Evolutionary conservation across 2,113 vertebrate species (phyloP), one percentile per base, ranked within the genome.

Genomic region (Chrysemys picta): DNA sequence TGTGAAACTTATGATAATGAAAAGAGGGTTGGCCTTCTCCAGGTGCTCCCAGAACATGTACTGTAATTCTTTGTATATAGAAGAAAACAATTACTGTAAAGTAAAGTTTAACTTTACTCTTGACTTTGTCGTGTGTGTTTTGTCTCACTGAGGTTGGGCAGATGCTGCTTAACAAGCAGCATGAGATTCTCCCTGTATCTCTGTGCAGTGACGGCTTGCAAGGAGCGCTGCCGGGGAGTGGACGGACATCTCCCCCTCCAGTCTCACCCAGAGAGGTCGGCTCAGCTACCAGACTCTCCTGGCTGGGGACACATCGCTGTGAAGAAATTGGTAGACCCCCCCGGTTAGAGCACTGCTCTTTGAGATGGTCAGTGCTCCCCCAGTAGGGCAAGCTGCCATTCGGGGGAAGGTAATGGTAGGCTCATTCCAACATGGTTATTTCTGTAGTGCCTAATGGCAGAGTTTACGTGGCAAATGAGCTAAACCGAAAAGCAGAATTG

Each of bases 1-100:
- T 98, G 98, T 98, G 98, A 98, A 98, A 98, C 96, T 98, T 97
- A 96, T 94, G 95, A 95, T 93, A 95, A 98, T 98, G 97, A 98
- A 97, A 96, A 92, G 96, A 97, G 97, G 97, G 97, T 97, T 97
- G 95, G 97, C 97, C 98, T 98, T 97, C 98, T 84, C 97, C 97
- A 98, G 98, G 98, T 98, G 97, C 98, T 98, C 98, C 98, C 98
- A 98, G 97, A 98, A 98, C 97, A 98, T 99, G 98, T 99, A 99
- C 98, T 99, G 98, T 99, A 99, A 98, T 98, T 98, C 98, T 99
- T 98, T 99, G 98, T 99, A 99, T 97, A 99, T 98, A 99, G 98
- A 98, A 97, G 97, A 98, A 99, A 97, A 97, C 98, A 97, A 98
- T 98, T 98, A 98, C 98, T 98, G 98, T 98, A 98, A 98, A 99